A percentile compares a stretch with the other conserved stretches of the same genome.
Conservation (phyloP, 2,113 vertebrate genomes). For the Uria lomvia region DNA sequence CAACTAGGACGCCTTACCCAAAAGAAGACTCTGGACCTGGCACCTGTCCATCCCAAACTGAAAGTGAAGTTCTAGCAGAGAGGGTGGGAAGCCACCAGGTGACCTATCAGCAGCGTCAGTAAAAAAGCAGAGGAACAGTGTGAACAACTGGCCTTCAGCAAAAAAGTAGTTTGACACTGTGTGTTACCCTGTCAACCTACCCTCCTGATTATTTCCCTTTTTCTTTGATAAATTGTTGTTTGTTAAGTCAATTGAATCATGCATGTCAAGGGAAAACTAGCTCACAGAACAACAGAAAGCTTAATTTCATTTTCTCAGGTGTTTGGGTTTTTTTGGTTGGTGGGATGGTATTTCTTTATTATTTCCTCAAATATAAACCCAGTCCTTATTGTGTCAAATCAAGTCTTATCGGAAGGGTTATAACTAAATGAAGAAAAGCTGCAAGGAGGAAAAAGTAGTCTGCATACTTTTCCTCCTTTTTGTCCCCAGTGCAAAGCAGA, state of each 20-base stretch:
- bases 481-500: background rate
- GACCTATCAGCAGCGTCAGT: background rate
- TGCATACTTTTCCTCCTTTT: background rate
- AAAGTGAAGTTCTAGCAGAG: background rate
- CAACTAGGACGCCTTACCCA: background rate
- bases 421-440: background rate
- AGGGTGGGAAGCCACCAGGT: background rate
- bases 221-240: background rate
- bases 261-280: background rate
- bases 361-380: background rate
- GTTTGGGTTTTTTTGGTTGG: background rate
- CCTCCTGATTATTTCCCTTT: background rate
- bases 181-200: background rate
- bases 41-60: background rate
- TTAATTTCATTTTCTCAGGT: background rate
- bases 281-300: background rate
- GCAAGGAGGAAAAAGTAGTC: background rate
- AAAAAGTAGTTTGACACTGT: background rate
- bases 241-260: background rate
- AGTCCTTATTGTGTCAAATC: background rate
- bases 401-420: background rate
- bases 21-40: background rate
- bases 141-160: background rate
- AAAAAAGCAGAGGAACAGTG: background rate
- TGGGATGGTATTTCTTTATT: background rate